These are phyloP conservation scores for Podiceps cristatus DNA, from an alignment of 2,113 vertebrate genomes.

Conservation along the genomic window DNA sequence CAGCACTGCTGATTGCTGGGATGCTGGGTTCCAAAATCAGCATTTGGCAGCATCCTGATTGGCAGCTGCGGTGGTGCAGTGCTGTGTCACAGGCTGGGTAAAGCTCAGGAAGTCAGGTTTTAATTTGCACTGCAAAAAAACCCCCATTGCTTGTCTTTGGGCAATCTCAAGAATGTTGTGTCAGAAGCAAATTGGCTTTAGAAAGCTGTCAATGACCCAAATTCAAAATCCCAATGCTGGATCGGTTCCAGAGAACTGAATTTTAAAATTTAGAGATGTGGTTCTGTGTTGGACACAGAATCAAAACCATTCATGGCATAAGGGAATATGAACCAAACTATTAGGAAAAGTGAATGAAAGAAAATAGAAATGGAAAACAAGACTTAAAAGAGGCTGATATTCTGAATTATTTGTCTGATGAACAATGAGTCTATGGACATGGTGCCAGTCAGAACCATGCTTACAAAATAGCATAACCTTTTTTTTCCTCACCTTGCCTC, in stretches of 20 bases:
- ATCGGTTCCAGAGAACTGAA: neutral
- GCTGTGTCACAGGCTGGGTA: neutral
- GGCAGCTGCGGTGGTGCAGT: neutral
- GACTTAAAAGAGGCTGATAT: neutral
- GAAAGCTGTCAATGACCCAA: neutral
- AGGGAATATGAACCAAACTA: neutral
- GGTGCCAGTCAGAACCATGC: neutral
- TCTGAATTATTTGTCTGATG: neutral
- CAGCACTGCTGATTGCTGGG: neutral
- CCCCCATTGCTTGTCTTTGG: neutral
- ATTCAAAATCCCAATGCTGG: neutral
- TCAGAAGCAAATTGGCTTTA: neutral
- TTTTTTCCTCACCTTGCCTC: neutral
- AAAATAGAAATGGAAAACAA: neutral
- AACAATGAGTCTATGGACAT: fast-evolving
- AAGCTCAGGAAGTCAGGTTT: neutral
- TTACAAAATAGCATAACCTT: neutral
- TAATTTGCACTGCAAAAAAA: neutral
- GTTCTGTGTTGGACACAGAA: neutral
- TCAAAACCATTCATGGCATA: neutral
- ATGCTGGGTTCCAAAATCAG: neutral
- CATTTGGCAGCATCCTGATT: neutral
- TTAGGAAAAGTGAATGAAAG: neutral
- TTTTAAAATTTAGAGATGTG: neutral
- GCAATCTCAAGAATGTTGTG: neutral